phyloP scores from a whole-genome alignment of 2,113 vertebrate genomes.

The Macrotis lagotis region DNA sequence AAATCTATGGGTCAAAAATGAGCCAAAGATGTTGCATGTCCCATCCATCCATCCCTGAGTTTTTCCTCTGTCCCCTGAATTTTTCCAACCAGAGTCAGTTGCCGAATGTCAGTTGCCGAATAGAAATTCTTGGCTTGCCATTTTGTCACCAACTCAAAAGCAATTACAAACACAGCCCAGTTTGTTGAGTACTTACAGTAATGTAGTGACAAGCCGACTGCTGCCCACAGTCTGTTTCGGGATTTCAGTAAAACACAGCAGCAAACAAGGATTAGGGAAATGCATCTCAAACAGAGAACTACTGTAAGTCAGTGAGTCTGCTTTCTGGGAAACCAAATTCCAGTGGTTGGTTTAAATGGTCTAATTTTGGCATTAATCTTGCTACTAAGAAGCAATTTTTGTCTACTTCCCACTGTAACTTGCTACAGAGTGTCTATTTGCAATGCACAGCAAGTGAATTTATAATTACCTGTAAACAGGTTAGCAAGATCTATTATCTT shows the following conservation, averaged over 20 bases:
- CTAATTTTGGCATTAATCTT: neutral
- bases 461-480: neutral
- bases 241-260: neutral
- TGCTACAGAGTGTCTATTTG: neutral
- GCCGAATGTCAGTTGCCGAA: accelerated
- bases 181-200: neutral
- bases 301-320: accelerated
- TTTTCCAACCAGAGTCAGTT: neutral
- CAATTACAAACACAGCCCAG: accelerated
- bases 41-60: neutral
- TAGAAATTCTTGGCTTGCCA: accelerated
- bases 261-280: neutral
- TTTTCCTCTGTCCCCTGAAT: neutral
- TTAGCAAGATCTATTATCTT: neutral
- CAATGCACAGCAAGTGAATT: neutral
- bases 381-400: neutral
- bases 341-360: neutral
- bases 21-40: neutral
- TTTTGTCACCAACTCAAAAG: neutral
- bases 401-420: neutral
- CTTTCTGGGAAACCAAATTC: neutral
- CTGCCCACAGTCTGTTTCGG: neutral
- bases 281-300: neutral
- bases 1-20: neutral
- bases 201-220: accelerated